Evolutionary conservation across 2,113 vertebrate genomes (phyloP), one percentile per base, ranked within the genome.

Genomic region (Recurvirostra avosetta): DNA sequence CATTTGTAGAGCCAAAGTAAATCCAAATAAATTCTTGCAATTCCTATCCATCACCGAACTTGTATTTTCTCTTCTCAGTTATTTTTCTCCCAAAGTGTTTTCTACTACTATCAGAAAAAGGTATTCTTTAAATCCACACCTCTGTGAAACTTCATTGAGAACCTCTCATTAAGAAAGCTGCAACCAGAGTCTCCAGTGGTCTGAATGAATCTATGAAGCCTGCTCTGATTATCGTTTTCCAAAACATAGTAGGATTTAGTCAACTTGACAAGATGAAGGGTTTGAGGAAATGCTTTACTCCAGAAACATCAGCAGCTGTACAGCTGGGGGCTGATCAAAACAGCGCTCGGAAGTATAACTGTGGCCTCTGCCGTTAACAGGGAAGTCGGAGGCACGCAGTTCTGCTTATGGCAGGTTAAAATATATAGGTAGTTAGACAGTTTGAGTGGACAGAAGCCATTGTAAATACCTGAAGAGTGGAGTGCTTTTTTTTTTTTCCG

Each of bases 401-500:
- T 94, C 80, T 80, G 21, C 70, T 49, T 50, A 56, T 16, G 6
- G 16, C 38, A 68, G 21, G 14, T 52, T 91, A 61, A 92, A 94
- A 86, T 66, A 59, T 59, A 49, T 30, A 47, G 78, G 45, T 52
- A 41, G 50, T 5, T 32, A 85, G 68, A 77, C 9, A 91, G n/a
- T 27, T 86, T 18, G 61, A 66, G 58, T 86, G 38, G 83, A 93
- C 59, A 90, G 77, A 88, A 82, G 89, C 52, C 75, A 61, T 70
- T 92, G 92, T 86, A 96, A 97, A 92, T 78, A 96, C 52, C 84
- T 65, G 59, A 87, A 53, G 55, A 76, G 67, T 52, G 4, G 6
- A 93, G 55, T 58, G 79, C 6, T 41, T 73, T 83, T 80, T 38
- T 86, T 77, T 84, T 38, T 36, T 41, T 85, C 66, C 45, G 56